phyloP scores from a whole-genome alignment of 2,888 invertebrate species.

The Drosophila peninsularis region DNA sequence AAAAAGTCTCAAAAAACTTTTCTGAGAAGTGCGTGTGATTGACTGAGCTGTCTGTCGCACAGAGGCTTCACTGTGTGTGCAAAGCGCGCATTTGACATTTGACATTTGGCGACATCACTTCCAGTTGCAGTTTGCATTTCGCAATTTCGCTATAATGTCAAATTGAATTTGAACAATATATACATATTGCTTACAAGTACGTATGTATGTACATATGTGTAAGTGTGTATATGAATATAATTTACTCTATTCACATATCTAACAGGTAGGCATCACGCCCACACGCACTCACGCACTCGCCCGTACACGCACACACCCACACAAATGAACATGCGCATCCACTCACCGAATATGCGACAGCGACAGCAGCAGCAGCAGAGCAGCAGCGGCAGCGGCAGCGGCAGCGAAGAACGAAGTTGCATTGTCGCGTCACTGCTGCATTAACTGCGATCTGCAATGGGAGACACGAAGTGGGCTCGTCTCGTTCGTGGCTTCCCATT shows the following conservation, averaged over 20 bases:
- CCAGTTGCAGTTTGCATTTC: no score
- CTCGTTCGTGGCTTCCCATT: background rate
- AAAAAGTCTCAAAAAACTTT: no score
- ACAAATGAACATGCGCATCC: background rate
- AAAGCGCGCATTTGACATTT: no score
- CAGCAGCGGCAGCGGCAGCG: background rate
- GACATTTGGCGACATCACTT: no score
- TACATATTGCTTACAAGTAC: background rate
- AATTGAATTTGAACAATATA: background rate
- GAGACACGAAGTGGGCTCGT: background rate
- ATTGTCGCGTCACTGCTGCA: background rate
- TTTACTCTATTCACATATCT: background rate
- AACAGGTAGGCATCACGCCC: conserved; percentile 1
- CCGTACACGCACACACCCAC: background rate
- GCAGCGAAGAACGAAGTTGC: background rate
- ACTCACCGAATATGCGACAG: background rate
- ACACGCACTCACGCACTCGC: background rate
- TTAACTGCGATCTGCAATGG: conserved; percentile 4
- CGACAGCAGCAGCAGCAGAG: background rate
- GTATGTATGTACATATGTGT: background rate
- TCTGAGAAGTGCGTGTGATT: no score
- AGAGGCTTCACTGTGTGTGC: no score
- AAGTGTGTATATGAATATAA: background rate
- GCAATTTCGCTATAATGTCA: no score
- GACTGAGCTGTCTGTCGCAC: no score